Evolutionary conservation across 2,113 vertebrate species (phyloP), one percentile per base, ranked within the genome.

Genomic region (Muscicapa adusta): DNA sequence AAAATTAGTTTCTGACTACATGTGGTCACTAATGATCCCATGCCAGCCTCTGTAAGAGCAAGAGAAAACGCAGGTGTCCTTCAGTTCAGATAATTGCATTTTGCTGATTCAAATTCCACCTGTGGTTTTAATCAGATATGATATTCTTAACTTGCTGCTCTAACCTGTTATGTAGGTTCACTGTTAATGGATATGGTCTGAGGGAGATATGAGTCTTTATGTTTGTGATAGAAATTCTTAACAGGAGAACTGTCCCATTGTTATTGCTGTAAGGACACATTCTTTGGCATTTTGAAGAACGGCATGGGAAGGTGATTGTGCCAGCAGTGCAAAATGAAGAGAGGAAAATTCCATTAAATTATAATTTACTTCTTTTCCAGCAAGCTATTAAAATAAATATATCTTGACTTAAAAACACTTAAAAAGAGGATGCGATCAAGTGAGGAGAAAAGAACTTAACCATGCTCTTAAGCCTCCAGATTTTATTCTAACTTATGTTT

Each of bases 1-100:
- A 91, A 96, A 95, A 94, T 91, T 54, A 93, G 40, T 54, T 82
- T 91, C 88, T 92, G 67, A 71, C 58, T 90, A 74, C 43, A 76
- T 79, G 83, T 48, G 73, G 79, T 42, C 92, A 67, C 57, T 94
- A 94, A 94, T 60, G 78, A 93, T 83, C 63, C 57, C 70, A 40
- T 14, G 15, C 48, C 45, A 71, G 45, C 31, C 34, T 82, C 82
- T 80, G 13, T 34, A 87, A 75, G 76, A 83, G 28, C n/a, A 33
- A 34, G 42, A 85, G 14, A 53, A 56, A 78, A 82, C 48, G 23
- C 79, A 66, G 34, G 76, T 56, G 36, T 79, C 47, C 75, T 88
- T 76, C 0, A 1, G 7, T 62, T 76, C 14, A 19, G 70, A 85
- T 85, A 73, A 96, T 94, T 93, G 67, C 18, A 36, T 89, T 93